Evolutionary conservation across 2,888 invertebrate species (phyloP), one percentile per base, ranked within the genome.

Genomic region (Parnassius orleans): DNA sequence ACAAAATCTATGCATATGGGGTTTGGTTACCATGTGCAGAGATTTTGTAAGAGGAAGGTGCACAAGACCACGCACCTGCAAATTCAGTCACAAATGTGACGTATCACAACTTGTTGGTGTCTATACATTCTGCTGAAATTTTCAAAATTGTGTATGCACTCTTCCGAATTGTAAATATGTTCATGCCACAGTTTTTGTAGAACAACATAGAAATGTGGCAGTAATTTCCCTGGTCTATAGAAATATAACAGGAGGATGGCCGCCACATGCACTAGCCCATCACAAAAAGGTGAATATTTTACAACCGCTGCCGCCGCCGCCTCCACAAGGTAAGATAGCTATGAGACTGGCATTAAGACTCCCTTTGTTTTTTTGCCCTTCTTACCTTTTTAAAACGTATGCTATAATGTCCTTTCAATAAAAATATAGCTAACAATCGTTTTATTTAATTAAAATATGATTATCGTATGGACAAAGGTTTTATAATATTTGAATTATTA

Each of bases 41-140:
- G 83, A 87, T 61, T 88, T 74, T 58, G 74, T 81, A 2, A 75
- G 88, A 15, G 85, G 86, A 2, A 77, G 70, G 2, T 89, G 88
- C 61, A 75, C 68, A 2, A 74, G 81, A 33, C 60, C 67, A 2
- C 65, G 73, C 0, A 53, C 77, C 0, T 89, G 88, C 60, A 81
- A 68, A 55, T 87, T 72, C 60, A 74, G 70, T 0, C 88, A 88
- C 59, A 76, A 81, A 54, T 63, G 79, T 15, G 86, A 87, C 24
- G 19, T 81, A 0, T 69, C 77, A 0, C 85, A 87, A 53, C 61
- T 87, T 2, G 67, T 70, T n/a, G n/a, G n/a, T n/a, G n/a, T n/a
- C n/a, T n/a, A 81, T 47, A 85, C 80, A 7, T 88, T 88, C 61
- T 88, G 88, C 57, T 76, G 75, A 43, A 81, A 87, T 46, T 87